These are phyloP conservation scores for Ptilorrhoa leucosticta DNA, from an alignment of 2,113 vertebrate genomes.

Conservation along the genomic window DNA sequence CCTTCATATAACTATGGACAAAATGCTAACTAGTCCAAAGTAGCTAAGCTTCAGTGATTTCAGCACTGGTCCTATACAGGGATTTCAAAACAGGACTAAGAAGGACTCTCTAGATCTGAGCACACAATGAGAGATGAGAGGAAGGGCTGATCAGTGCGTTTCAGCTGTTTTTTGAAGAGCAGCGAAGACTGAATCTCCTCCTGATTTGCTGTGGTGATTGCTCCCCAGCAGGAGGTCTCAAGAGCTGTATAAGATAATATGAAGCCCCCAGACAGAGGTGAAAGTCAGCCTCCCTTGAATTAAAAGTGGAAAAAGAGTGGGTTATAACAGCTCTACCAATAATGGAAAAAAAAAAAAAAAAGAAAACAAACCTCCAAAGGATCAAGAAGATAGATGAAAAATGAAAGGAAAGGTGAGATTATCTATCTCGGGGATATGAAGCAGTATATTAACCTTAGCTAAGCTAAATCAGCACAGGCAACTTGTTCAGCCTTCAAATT, in stretches of 20 bases:
- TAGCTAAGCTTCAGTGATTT: neutral
- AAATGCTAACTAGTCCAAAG: neutral
- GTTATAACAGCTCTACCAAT: neutral
- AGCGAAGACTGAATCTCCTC: neutral
- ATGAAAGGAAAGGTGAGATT: neutral
- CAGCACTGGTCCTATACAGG: neutral
- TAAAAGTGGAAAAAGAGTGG: neutral
- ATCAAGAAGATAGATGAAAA: neutral
- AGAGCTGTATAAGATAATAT: neutral
- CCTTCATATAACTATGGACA: neutral
- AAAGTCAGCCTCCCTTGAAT: neutral
- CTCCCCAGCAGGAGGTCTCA: neutral
- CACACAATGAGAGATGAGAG: neutral
- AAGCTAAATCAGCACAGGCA: neutral
- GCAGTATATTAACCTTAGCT: neutral
- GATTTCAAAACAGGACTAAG: neutral
- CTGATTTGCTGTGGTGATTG: neutral
- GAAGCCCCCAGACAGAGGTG: neutral
- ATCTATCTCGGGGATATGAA: neutral
- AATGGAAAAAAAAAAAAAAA: neutral
- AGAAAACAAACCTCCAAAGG: neutral
- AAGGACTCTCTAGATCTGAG: neutral
- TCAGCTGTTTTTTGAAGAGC: neutral
- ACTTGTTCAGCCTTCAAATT: neutral
- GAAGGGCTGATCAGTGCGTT: neutral